Percentiles rank a stretch among this genome's conserved stretches.
Conservation (phyloP, 2,888 invertebrate genomes). For the Nomada ruficornis region DNA sequence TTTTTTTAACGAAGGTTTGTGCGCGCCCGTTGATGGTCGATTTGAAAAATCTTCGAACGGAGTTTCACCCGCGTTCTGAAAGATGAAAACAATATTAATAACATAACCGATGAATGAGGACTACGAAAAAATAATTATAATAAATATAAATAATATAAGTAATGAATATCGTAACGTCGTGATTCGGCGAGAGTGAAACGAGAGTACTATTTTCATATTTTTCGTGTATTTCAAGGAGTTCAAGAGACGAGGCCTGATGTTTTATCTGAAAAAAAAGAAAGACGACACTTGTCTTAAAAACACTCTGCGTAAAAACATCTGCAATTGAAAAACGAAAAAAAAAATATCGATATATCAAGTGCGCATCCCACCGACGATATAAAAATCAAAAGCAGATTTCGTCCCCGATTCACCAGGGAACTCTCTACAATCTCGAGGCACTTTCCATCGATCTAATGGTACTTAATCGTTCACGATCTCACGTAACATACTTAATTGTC, state of each 20-base stretch:
- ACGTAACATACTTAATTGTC: neutral
- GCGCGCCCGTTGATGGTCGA: neutral
- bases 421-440: neutral
- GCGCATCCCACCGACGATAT: neutral
- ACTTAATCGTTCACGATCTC: slow-evolving; percentile 15
- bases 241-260: no score
- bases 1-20: neutral
- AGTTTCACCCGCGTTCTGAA: neutral
- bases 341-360: no score
- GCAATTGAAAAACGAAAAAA: no score
- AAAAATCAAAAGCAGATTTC: neutral
- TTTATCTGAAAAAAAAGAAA: no score
- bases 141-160: neutral
- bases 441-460: neutral
- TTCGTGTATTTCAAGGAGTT: no score
- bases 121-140: neutral
- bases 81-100: slow-evolving; percentile 17
- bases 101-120: neutral
- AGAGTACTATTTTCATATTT: no score
- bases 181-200: no score
- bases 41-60: neutral
- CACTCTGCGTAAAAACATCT: no score
- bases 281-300: no score
- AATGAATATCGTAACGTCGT: neutral
- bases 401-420: neutral